Conservation (phyloP, 1,140 invertebrate species). For the Ceratitis capitata region DNA sequence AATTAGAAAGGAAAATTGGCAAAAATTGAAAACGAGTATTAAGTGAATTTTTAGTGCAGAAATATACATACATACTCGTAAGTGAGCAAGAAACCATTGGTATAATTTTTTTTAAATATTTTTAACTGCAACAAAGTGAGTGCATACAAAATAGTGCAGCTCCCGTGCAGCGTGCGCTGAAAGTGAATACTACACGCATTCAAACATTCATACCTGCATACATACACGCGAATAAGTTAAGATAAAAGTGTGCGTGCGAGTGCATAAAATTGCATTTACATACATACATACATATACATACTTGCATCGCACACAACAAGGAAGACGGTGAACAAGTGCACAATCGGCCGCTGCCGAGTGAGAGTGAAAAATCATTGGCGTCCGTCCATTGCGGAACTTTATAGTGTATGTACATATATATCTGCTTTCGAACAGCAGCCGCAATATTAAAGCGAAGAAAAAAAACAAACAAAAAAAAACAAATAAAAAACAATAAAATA, state of each 20-base stretch:
- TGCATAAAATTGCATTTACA: background rate
- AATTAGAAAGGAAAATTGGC: background rate
- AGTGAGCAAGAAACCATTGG: background rate
- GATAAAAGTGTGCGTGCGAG: background rate
- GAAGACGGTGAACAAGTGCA: slow-evolving; percentile 25
- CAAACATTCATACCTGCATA: background rate
- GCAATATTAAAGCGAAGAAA: background rate
- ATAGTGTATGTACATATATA: too few relatives aligned
- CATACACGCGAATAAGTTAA: background rate
- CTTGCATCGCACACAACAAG: background rate
- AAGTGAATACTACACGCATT: background rate
- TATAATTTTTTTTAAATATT: background rate
- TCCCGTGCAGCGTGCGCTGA: background rate
- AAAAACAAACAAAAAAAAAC: background rate
- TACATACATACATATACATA: background rate
- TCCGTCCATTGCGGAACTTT: slow-evolving; percentile 35
- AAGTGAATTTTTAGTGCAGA: slow-evolving; percentile 33
- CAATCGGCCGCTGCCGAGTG: too few relatives aligned
- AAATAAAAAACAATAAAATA: background rate
- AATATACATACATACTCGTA: too few relatives aligned
- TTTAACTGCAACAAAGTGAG: background rate
- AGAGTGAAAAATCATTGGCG: slow-evolving; percentile 25
- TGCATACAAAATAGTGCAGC: background rate
- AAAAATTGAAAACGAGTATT: slow-evolving; percentile 13
- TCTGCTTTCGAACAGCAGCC: background rate